Base-by-base conservation (phyloP, 2,797 vertebrate species). In the Notolabrus celidotus region DNA sequence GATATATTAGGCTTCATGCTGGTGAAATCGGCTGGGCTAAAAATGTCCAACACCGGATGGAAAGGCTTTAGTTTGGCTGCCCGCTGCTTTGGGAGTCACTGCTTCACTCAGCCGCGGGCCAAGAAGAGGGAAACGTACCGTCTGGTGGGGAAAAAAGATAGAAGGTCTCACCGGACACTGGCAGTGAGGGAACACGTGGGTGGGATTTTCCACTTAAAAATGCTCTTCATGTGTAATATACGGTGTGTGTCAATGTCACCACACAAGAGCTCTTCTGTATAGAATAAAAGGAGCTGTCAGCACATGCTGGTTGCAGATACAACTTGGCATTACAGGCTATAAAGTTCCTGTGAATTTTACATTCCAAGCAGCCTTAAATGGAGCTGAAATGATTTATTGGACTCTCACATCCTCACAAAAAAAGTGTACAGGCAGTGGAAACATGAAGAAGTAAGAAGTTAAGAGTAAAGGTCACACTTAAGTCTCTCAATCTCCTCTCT, bases 121-220 rank as follows among this genome's bases (percentile, higher is more conserved):
- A 79, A 75, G 57, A 70, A 66, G 47, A 67, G 77, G 80, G 71
- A 86, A 88, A 85, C 49, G 53, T 84, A 76, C 77, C n/a, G 77
- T 84, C 79, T 86, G 84, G 45, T 74, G 69, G 60, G 79, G 56
- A 51, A 69, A 78, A 82, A 72, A 83, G 88, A 86, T 88, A 82
- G 82, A 72, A 67, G 59, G 71, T 83, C 80, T 71, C 77, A 45
- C 22, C 78, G 82, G 85, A 80, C 77, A 47, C 46, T 49, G 64
- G 47, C 45, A 25, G 62, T 74, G 73, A 69, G 69, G 42, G 50
- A 38, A 19, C 10, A 49, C 27, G 72, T 80, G 84, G 85, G 89
- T 88, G 88, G 88, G 87, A 89, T 80, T 87, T 90, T 89, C 87
- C 87, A 83, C 71, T 77, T 76, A 56, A 86, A 27, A 81, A 82